Percentiles rank a stretch among this genome's conserved stretches.
phyloP scores from a whole-genome alignment of 92 coral and sea anemone species.

The Epizoanthus illoricatus region DNA sequence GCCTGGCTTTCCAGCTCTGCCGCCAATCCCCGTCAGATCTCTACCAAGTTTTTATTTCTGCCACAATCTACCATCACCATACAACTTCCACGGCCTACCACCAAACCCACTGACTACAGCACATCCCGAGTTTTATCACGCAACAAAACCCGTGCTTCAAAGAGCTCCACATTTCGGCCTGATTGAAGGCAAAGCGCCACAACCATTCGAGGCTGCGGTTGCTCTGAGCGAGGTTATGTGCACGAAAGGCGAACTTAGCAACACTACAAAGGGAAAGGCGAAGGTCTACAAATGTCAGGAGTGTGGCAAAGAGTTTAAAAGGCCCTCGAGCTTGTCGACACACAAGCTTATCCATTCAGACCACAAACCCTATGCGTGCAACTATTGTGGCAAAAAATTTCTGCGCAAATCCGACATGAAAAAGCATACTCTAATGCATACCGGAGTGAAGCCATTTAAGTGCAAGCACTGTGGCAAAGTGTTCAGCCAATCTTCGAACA shows the following conservation, averaged over 20 bases:
- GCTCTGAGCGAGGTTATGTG: slow-evolving; percentile 1
- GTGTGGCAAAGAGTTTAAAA: slow-evolving; percentile 84
- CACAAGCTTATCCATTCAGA: slow-evolving; percentile 88
- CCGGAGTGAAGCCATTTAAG: slow-evolving; percentile 88
- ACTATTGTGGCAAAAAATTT: slow-evolving; percentile 80
- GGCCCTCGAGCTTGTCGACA: slow-evolving; percentile 87
- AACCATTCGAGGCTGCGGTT: slow-evolving; percentile 3
- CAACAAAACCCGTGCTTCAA: slow-evolving; percentile 20
- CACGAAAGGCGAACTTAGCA: slow-evolving; percentile 24
- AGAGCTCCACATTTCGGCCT: slow-evolving; percentile 31
- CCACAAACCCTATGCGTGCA: slow-evolving; percentile 83
- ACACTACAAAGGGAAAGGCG: slow-evolving; percentile 41
- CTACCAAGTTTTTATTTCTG: slow-evolving; percentile 23
- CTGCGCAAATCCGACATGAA: slow-evolving; percentile 93
- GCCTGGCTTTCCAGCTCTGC: slow-evolving; percentile 13
- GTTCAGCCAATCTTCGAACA: slow-evolving; percentile 86
- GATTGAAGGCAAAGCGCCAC: slow-evolving; percentile 26
- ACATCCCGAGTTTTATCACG: slow-evolving; percentile 10
- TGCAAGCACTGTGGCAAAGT: slow-evolving; percentile 91
- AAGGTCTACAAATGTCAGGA: slow-evolving; percentile 77
- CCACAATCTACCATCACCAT: slow-evolving; percentile 7
- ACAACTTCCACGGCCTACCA: slow-evolving; percentile 2
- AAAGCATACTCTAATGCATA: slow-evolving; percentile 87
- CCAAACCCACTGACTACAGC: slow-evolving; percentile 9
- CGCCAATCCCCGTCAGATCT: slow-evolving; percentile 3